Conservation (phyloP, 1,140 invertebrate genomes). For the Oncopodura yosiiana region DNA sequence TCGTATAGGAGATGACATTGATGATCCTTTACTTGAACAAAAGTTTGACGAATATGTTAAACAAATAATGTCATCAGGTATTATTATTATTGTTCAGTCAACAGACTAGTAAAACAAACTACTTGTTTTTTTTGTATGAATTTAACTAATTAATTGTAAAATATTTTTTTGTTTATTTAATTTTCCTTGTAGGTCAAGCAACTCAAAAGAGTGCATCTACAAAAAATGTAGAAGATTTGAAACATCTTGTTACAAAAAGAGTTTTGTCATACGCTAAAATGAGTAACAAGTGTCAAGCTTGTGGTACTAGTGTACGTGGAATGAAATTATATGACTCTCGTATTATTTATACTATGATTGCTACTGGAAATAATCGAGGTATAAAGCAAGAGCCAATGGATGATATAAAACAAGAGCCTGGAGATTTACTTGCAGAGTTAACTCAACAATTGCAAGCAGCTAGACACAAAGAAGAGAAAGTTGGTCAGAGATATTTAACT, state of each 20-base stretch:
- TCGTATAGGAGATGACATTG: not conserved
- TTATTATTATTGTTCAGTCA: not conserved
- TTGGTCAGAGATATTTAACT: constrained; percentile 32
- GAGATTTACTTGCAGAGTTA: too few species aligned
- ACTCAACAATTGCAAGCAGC: constrained; percentile 15
- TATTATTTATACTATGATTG: constrained; percentile 26
- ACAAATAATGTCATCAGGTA: constrained; percentile 32
- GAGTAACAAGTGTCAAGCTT: constrained; percentile 52
- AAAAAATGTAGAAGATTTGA: constrained; percentile 53
- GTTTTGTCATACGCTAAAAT: constrained; percentile 42
- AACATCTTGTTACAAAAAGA: constrained; percentile 50
- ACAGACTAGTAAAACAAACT: too few species aligned
- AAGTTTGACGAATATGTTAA: constrained; percentile 33
- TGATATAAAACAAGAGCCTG: too few species aligned
- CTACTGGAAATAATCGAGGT: not conserved
- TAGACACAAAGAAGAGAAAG: constrained; percentile 19
- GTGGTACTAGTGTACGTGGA: constrained; percentile 49
- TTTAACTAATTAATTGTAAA: not conserved
- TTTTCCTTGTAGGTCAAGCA: not conserved
- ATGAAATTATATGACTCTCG: constrained; percentile 41
- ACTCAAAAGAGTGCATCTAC: constrained; percentile 4
- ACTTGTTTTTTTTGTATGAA: not conserved
- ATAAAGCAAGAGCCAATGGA: not conserved
- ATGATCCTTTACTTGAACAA: constrained; percentile 7
- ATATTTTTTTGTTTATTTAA: not conserved